Conservation (phyloP, 2,797 vertebrate genomes). For the Lacerta bilineata region DNA sequence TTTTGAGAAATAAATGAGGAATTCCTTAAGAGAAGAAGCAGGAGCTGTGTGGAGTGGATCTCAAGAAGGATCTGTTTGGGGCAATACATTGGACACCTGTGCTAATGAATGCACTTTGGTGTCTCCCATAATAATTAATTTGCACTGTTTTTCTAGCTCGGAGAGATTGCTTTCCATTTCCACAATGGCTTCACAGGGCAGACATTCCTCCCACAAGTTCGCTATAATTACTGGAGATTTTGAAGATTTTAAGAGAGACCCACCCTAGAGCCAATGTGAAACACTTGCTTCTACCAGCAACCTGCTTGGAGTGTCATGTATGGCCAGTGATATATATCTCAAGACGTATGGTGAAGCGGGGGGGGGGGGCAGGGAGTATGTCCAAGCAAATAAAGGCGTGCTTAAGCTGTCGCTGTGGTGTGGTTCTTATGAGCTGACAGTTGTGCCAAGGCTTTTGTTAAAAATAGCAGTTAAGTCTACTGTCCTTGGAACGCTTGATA, state of each 20-base stretch:
- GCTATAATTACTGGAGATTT: slow-evolving; percentile 22
- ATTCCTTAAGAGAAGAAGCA: slow-evolving; percentile 27
- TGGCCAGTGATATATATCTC: background rate
- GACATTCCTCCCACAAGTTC: slow-evolving; percentile 41
- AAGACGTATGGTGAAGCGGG: slow-evolving; percentile 14
- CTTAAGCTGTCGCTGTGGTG: slow-evolving; percentile 31
- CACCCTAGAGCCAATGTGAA: slow-evolving; percentile 26
- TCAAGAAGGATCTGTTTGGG: background rate
- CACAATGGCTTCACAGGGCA: slow-evolving; percentile 55
- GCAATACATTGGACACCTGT: background rate
- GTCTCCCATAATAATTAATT: slow-evolving; percentile 64
- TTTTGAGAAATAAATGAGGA: slow-evolving; percentile 36
- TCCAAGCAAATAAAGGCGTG: background rate
- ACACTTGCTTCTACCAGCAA: background rate
- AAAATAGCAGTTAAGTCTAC: slow-evolving; percentile 66
- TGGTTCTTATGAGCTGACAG: slow-evolving; percentile 44
- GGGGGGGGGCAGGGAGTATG: background rate
- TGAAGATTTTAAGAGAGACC: slow-evolving; percentile 54
- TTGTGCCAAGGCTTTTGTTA: slow-evolving; percentile 52
- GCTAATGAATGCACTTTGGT: slow-evolving; percentile 30
- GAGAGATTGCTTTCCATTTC: slow-evolving; percentile 58
- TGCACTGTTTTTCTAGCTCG: slow-evolving; percentile 50
- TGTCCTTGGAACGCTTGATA: slow-evolving; percentile 64
- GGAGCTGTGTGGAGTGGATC: background rate
- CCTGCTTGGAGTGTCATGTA: background rate